Evolutionary conservation across 2,888 invertebrate species (phyloP).

Genomic region (Malacosoma neustria): DNA sequence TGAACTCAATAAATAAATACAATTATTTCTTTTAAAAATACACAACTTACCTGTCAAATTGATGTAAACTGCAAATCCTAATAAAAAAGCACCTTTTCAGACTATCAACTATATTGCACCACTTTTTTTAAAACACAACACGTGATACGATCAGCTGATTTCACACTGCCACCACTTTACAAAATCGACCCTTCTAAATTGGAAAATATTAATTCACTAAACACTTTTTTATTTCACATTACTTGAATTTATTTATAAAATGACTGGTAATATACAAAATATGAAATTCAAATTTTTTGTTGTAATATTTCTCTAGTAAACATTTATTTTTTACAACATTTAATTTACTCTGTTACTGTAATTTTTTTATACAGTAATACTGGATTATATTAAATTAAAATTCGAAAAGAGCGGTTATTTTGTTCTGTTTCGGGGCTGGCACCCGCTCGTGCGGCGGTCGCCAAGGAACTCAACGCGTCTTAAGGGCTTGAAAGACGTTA

Average conservation of each 20-base stretch:
- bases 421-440: conserved; percentile 22
- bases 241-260: no score
- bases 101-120: conserved; percentile 20
- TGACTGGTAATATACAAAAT: no score
- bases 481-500: conserved; percentile 69
- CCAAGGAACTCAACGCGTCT: conserved; percentile 59
- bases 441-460: conserved; percentile 59
- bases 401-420: conserved; percentile 42
- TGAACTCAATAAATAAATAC: no score
- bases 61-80: background rate
- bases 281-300: no score
- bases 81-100: conserved; percentile 6
- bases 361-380: background rate
- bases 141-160: background rate
- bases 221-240: background rate
- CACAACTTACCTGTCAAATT: background rate
- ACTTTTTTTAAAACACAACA: background rate
- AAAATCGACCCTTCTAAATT: background rate
- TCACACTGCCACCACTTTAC: background rate
- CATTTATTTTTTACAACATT: no score
- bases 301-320: no score
- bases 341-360: no score
- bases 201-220: background rate
- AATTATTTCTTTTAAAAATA: no score
- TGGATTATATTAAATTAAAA: conserved; percentile 16